phyloP scores from a whole-genome alignment of 2,113 vertebrate genomes.

The Choloepus hoffmanni region DNA sequence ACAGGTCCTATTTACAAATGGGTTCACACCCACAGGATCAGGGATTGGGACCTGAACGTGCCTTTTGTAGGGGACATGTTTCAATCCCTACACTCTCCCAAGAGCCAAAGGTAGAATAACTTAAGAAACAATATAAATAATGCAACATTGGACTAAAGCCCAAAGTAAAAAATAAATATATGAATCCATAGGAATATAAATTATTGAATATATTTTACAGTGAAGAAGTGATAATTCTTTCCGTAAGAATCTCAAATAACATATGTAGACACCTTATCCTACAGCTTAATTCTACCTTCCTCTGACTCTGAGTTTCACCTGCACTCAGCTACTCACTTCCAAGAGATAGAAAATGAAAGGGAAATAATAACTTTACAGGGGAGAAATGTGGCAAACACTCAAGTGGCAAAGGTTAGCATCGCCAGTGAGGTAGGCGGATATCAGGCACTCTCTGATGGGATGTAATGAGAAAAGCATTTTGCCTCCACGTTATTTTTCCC shows the following conservation, averaged over 20 bases:
- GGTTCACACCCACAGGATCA: too few relatives aligned
- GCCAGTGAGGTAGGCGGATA: rapidly evolving
- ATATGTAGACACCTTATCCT: neutral
- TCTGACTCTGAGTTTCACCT: neutral
- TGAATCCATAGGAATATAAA: neutral
- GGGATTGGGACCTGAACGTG: too few relatives aligned
- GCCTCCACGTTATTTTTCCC: rapidly evolving
- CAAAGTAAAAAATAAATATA: neutral
- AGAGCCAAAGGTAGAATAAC: neutral
- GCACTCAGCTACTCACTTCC: neutral
- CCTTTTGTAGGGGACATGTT: too few relatives aligned
- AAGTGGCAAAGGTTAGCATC: neutral
- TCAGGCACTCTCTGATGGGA: neutral
- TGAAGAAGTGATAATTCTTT: neutral
- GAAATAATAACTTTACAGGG: neutral
- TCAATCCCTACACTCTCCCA: too few relatives aligned
- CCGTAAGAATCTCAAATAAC: neutral
- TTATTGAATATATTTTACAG: neutral
- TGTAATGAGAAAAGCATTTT: neutral
- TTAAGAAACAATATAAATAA: neutral
- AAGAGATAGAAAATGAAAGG: neutral
- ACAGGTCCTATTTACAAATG: too few relatives aligned
- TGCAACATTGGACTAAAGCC: neutral
- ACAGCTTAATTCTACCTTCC: neutral
- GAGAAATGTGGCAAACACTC: neutral